Conservation (phyloP, 1,140 invertebrate species). For the Scaptodrosophila lebanonensis region DNA sequence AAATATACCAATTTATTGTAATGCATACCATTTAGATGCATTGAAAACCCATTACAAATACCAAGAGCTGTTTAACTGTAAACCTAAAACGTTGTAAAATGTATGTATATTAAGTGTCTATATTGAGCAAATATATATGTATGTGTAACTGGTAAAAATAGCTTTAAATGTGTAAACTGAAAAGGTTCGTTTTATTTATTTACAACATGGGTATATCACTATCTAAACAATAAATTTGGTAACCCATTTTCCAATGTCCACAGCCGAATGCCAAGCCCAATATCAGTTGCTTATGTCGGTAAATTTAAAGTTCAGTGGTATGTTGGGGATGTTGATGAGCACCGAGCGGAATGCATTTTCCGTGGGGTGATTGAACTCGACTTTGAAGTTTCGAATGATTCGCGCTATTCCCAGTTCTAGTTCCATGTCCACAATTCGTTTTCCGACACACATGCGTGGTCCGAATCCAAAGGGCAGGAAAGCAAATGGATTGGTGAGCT, state of each 20-base stretch:
- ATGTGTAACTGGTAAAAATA: conserved; percentile 59
- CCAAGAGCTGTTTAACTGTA: conserved; percentile 51
- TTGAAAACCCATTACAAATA: conserved; percentile 9
- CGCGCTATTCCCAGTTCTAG: conserved; percentile 81
- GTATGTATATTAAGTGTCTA: conserved; percentile 37
- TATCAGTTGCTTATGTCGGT: conserved; percentile 19
- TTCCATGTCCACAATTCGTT: conserved; percentile 84
- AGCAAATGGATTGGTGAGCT: conserved; percentile 79
- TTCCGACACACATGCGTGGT: conserved; percentile 78
- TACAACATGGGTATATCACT: no score
- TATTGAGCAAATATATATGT: conserved; percentile 34
- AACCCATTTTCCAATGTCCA: neutral
- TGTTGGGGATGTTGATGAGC: conserved; percentile 31
- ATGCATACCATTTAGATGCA: conserved; percentile 12
- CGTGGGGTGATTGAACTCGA: conserved; percentile 77
- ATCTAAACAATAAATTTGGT: neutral
- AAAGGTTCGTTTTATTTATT: conserved; percentile 3
- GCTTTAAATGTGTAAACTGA: conserved; percentile 65
- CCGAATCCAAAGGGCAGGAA: conserved; percentile 82
- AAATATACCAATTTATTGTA: conserved; percentile 16
- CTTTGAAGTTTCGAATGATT: conserved; percentile 79
- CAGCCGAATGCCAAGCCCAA: no score
- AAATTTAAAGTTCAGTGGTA: conserved; percentile 48
- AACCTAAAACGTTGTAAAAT: conserved; percentile 67
- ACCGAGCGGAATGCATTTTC: conserved; percentile 40